Conservation (phyloP, 1,140 invertebrate species). For the Drosophila nasuta region DNA sequence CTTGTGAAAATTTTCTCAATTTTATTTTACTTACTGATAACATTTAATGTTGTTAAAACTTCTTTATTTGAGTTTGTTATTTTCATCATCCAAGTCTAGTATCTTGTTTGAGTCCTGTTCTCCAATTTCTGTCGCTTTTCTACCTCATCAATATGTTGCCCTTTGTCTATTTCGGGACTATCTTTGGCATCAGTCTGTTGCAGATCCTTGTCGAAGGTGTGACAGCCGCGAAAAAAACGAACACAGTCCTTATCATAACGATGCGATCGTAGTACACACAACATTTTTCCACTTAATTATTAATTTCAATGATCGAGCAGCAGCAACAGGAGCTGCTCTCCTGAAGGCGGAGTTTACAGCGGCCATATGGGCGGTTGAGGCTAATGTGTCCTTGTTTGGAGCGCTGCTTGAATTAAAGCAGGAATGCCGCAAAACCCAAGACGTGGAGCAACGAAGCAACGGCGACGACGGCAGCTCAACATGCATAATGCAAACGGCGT, state of each 20-base stretch:
- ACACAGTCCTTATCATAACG: conserved; percentile 17
- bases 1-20: too few relatives aligned
- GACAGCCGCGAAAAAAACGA: conserved; percentile 21
- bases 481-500: conserved; percentile 78
- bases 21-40: too few relatives aligned
- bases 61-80: too few relatives aligned
- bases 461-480: conserved; percentile 23
- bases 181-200: conserved; percentile 43
- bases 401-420: conserved; percentile 50
- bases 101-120: too few relatives aligned
- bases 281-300: conserved; percentile 81
- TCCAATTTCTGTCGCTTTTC: too few relatives aligned
- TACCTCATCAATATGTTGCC: background rate
- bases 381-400: conserved; percentile 52
- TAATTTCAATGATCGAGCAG: conserved; percentile 72
- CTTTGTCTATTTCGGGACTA: conserved; percentile 21
- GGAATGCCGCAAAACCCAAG: conserved; percentile 61
- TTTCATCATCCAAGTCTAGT: too few relatives aligned
- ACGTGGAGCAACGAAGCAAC: background rate
- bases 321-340: background rate
- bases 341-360: background rate
- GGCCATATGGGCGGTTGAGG: conserved; percentile 24
- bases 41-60: too few relatives aligned
- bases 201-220: conserved; percentile 46
- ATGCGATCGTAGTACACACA: conserved; percentile 37